These are phyloP conservation scores for Phymatocera aterrima DNA, from an alignment of 2,888 invertebrate genomes.

Conservation along the genomic window DNA sequence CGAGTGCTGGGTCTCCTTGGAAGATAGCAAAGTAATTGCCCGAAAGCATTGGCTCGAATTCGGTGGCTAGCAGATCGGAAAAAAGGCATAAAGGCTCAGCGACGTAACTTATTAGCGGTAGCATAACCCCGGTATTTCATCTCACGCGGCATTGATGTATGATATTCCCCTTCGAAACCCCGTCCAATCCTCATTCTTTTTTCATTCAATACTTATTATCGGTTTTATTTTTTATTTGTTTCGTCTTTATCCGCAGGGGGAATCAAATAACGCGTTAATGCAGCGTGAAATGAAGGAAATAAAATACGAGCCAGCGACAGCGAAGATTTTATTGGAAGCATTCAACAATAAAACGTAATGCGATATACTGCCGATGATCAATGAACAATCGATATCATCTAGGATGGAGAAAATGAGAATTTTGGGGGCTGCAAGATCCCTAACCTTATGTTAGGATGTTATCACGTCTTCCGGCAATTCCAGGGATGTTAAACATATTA, in stretches of 20 bases:
- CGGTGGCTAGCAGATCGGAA: neutral
- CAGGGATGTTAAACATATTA: neutral
- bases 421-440: neutral
- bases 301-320: constrained; percentile 10
- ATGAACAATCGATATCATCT: constrained; percentile 9
- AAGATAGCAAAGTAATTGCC: constrained; percentile 11
- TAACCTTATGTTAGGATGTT: neutral
- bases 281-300: neutral
- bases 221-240: neutral
- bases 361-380: constrained; percentile 16
- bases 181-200: no score
- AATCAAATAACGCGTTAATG: neutral
- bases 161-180: no score
- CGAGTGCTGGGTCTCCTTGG: neutral
- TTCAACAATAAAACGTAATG: constrained; percentile 29
- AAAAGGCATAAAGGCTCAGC: constrained; percentile 5
- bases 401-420: constrained; percentile 21
- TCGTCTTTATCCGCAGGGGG: neutral
- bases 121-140: neutral
- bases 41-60: neutral
- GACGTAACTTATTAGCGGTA: constrained; percentile 21
- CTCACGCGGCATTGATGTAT: no score
- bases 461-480: neutral
- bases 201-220: no score
- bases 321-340: constrained; percentile 27